Percentiles rank a stretch among this genome's conserved stretches.
These are phyloP conservation scores for Ochotona curzoniae DNA, from an alignment of 2,113 vertebrate genomes.

Conservation along the genomic window DNA sequence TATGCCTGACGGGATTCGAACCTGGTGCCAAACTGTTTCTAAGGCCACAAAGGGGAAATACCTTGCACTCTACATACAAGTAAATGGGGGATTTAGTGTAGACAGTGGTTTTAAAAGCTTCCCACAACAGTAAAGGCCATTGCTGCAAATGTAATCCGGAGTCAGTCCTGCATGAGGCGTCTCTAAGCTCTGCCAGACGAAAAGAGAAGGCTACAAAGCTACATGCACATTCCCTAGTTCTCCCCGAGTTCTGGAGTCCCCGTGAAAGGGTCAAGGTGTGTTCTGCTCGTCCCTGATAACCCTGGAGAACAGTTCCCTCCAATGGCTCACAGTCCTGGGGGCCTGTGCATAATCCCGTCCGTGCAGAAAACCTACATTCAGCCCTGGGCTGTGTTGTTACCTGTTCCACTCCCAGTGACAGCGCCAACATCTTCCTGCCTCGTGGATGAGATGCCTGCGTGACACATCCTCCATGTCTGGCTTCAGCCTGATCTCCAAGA, in stretches of 20 bases:
- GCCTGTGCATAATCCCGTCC: neutral
- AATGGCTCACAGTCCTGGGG: neutral
- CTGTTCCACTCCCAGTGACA: neutral
- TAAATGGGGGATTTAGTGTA: too few relatives aligned
- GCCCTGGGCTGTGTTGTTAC: neutral
- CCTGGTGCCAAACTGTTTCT: neutral
- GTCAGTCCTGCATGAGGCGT: neutral
- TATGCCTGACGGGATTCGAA: neutral
- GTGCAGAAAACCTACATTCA: conserved; percentile 22
- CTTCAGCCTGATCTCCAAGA: conserved; percentile 30
- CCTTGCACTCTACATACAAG: too few relatives aligned
- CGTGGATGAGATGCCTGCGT: neutral
- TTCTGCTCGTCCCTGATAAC: neutral
- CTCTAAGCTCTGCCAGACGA: neutral
- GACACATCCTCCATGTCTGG: conserved; percentile 58
- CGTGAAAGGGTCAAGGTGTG: neutral
- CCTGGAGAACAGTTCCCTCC: neutral
- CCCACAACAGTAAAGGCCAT: neutral
- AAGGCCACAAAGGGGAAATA: too few relatives aligned
- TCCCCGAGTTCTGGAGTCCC: neutral
- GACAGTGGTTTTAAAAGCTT: neutral
- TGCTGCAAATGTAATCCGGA: neutral
- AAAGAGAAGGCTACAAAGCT: neutral
- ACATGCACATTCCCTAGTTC: neutral
- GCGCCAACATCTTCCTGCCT: neutral